Conservation (phyloP, 2,113 vertebrate species). For the Paralichthys olivaceus region DNA sequence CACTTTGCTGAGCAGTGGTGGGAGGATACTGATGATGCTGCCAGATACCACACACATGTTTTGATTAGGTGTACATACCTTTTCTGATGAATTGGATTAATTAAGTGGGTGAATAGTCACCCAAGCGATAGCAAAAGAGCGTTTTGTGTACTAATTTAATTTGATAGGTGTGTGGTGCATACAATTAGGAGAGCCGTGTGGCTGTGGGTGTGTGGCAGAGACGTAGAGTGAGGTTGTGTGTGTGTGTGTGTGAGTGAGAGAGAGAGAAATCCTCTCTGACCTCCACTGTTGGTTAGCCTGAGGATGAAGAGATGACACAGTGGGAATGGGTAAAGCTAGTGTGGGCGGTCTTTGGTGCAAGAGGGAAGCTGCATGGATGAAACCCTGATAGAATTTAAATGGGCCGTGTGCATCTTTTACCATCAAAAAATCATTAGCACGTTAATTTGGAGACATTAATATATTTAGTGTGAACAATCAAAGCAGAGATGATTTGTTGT, state of each 20-base stretch:
- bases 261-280: constrained; percentile 54
- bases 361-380: constrained; percentile 31
- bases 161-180: constrained; percentile 47
- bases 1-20: constrained; percentile 50
- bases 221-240: not conserved
- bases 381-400: constrained; percentile 46
- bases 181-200: constrained; percentile 33
- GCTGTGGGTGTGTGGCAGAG: constrained; percentile 24
- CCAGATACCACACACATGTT: constrained; percentile 59
- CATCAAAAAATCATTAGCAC: constrained; percentile 39
- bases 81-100: constrained; percentile 70
- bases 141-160: constrained; percentile 51
- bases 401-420: constrained; percentile 18
- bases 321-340: constrained; percentile 51
- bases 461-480: constrained; percentile 21
- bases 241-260: constrained; percentile 16
- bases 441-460: constrained; percentile 38
- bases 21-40: constrained; percentile 53
- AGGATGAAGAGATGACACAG: constrained; percentile 61
- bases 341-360: constrained; percentile 49
- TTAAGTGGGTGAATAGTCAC: constrained; percentile 62
- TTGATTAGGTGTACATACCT: constrained; percentile 54
- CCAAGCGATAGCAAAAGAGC: constrained; percentile 40
- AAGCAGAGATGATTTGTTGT: constrained; percentile 5
- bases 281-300: constrained; percentile 57